Conservation (phyloP, 2,888 invertebrate species). For the Cryptocephalus moraei region DNA sequence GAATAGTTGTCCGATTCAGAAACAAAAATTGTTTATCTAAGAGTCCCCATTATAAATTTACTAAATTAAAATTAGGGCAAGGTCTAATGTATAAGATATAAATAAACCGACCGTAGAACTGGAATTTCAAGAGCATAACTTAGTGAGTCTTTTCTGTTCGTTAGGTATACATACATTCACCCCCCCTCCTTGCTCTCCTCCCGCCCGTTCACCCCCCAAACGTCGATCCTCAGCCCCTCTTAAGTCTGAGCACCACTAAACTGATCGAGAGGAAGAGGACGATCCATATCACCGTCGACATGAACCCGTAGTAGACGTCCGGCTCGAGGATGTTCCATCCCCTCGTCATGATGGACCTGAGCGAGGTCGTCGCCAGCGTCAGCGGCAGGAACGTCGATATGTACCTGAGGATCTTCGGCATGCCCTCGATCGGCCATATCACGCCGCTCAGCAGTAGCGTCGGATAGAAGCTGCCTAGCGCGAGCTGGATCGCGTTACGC, state of each 20-base stretch:
- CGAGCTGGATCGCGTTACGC: constrained; percentile 85
- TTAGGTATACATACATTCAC: too few relatives aligned
- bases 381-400: constrained; percentile 76
- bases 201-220: neutral
- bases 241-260: constrained; percentile 68
- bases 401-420: constrained; percentile 73
- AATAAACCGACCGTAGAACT: constrained; percentile 3
- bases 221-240: constrained; percentile 36
- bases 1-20: too few relatives aligned
- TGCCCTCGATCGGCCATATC: constrained; percentile 91
- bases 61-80: too few relatives aligned
- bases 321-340: constrained; percentile 77
- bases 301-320: constrained; percentile 80
- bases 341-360: constrained; percentile 76
- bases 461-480: constrained; percentile 91
- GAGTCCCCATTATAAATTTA: too few relatives aligned
- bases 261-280: constrained; percentile 70
- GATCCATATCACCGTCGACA: constrained; percentile 80
- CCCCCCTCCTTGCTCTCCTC: too few relatives aligned
- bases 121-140: too few relatives aligned
- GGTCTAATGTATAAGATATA: neutral
- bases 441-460: constrained; percentile 81
- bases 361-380: constrained; percentile 85
- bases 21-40: too few relatives aligned
- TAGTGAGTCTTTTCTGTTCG: constrained; percentile 37